A percentile compares a stretch with the other conserved stretches of the same genome.
phyloP scores from a whole-genome alignment of 2,797 vertebrate genomes.

The Anas capensis region DNA sequence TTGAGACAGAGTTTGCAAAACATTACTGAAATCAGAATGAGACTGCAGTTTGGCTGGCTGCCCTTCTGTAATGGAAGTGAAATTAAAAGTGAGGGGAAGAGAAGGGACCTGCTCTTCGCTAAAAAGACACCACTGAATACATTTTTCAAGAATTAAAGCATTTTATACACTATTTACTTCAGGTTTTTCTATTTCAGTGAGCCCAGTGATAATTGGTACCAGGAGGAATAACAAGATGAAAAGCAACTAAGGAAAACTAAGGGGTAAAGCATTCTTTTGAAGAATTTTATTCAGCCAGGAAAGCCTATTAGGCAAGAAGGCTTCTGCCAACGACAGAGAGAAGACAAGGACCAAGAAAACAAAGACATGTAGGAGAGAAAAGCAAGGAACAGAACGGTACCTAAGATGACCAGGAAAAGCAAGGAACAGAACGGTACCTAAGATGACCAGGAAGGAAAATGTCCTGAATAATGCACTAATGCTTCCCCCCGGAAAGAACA shows the following conservation, averaged over 20 bases:
- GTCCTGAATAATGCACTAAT: not conserved
- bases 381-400: not conserved
- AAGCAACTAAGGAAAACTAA: not conserved
- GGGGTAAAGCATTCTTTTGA: not conserved
- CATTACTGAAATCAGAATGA: constrained; percentile 68
- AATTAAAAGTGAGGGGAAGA: constrained; percentile 46
- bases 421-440: rapidly evolving
- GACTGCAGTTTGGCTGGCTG: constrained; percentile 70
- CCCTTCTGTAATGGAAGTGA: constrained; percentile 52
- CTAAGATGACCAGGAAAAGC: not conserved
- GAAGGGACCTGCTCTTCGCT: constrained; percentile 17
- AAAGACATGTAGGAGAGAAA: not conserved
- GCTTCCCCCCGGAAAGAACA: not conserved
- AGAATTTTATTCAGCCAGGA: constrained; percentile 3
- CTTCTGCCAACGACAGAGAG: not conserved
- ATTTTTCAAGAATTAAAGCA: constrained; percentile 9
- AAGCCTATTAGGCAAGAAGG: not conserved
- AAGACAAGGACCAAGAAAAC: not conserved
- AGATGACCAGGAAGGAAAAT: not conserved
- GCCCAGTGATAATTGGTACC: not conserved
- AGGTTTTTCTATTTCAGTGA: not conserved
- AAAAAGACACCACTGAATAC: not conserved
- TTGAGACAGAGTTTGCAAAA: constrained; percentile 62
- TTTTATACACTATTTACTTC: not conserved
- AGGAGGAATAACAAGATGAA: not conserved